Base-by-base conservation (phyloP, 2,888 invertebrate species). In the Marronus borbonicus region DNA sequence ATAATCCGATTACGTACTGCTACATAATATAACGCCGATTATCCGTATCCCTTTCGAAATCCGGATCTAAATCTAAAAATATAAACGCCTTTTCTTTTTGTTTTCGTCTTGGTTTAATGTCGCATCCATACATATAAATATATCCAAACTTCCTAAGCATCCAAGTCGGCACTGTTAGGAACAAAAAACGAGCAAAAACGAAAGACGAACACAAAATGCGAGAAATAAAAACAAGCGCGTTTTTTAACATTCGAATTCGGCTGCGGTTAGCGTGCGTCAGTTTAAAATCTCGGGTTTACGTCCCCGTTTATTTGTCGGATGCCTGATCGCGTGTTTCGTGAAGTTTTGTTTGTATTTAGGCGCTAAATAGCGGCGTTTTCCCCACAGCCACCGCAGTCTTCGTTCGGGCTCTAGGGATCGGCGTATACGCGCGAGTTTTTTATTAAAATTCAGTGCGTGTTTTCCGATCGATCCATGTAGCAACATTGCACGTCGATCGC, bases 281-380 rank as follows among this genome's bases (percentile, higher is more conserved):
- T 12, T 10, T 55, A 36, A 28, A 55, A 70, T 17, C 55, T 20
- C 20, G 7, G 7, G 55, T 4, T 58, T 58, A 58, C 10, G 20
- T 20, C 17, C 17, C n/a, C 24, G 12, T 24, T 39, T n/a, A 28
- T 58, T 70, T 70, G 36, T 70, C 36, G 55, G 7, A 70, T 20
- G 72, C 24, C 12, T 28, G 20, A 20, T 58, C 8, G 44, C 44
- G 44, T 44, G 44, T 44, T 44, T 2, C 44, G 20, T 20, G 49
- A 24, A 68, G 68, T 49, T 49, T 70, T 70, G 70, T 70, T 70
- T 70, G 70, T 70, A 70, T 70, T 70, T 70, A 58, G 70, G 52
- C 50, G 44, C 14, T 52, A 50, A 68, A 20, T 20, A 55, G n/a
- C 52, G 52, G 31, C 17, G n/a, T 36, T 36, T 36, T 36, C 1